Base-by-base conservation (phyloP, 2,797 vertebrate genomes). In the Jordanella pulchra region DNA sequence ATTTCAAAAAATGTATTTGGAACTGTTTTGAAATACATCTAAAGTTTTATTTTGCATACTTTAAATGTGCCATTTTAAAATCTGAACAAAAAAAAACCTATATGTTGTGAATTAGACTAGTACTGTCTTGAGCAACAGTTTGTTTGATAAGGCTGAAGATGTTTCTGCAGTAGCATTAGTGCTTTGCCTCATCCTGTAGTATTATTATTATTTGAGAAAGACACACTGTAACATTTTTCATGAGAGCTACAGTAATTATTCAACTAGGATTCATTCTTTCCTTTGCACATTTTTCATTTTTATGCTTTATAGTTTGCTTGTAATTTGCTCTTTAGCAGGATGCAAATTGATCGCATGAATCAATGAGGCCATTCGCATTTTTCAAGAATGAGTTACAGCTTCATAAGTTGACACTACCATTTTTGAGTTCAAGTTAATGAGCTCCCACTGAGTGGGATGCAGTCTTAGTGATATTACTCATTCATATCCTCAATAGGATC, bases 81-180 rank as follows among this genome's bases (percentile, higher is more conserved):
- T 69, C 3, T 61, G 18, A 71, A 74, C 45, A 18, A 72, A 68
- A 45, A n/a, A 42, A 39, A 48, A 17, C 80, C 79, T 67, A 66
- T 50, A 6, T 79, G 51, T 64, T 60, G 69, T 84, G 78, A 69
- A 76, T 73, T 80, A 61, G 56, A 76, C 63, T 54, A 51, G 65
- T 67, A n/a, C n/a, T 71, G 80, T 82, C 73, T n/a, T 15, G 77
- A 69, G 67, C 54, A 67, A 72, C 77, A 81, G 75, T 80, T 83
- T 85, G 80, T 79, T 79, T 67, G 77, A 86, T 84, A 84, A 80
- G 61, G 67, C 82, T 79, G 78, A 65, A 67, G 73, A 75, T 73
- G 9, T 86, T 87, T 88, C 73, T 61, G 47, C 72, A 83, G 69
- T 84, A 66, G 15, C 30, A 44, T 73, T 75, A 25, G 17, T 65